These are phyloP conservation scores for Hipposideros larvatus DNA, from an alignment of 2,797 vertebrate genomes.

Conservation along the genomic window DNA sequence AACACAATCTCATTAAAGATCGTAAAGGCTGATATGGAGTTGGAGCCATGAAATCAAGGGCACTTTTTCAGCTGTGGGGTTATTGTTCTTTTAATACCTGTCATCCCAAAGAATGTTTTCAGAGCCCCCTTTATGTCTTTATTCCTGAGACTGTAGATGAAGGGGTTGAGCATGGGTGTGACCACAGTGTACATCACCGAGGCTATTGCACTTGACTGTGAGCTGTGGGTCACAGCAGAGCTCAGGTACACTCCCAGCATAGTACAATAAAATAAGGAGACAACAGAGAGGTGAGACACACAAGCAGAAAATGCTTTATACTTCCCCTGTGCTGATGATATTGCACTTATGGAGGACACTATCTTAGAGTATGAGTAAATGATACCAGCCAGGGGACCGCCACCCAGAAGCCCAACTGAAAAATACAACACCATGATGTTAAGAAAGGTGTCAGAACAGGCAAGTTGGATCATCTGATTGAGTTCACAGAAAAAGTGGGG, in stretches of 20 bases:
- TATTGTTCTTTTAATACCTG: too few species aligned
- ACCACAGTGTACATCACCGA: neutral
- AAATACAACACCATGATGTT: neutral
- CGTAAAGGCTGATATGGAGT: too few species aligned
- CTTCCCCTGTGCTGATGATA: conserved; percentile 29
- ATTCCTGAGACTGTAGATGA: too few species aligned
- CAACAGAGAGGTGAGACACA: neutral
- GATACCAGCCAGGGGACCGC: neutral
- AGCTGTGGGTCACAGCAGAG: neutral
- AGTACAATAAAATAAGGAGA: neutral
- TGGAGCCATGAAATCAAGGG: too few species aligned
- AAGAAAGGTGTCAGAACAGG: too few species aligned
- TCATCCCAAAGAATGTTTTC: neutral
- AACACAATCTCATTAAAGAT: too few species aligned
- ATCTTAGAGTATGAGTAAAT: conserved; percentile 68
- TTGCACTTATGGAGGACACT: neutral
- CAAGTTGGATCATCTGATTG: too few species aligned
- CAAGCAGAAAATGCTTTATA: neutral
- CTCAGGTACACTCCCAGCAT: neutral
- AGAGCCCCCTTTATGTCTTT: neutral
- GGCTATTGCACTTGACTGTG: neutral
- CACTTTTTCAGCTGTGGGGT: too few species aligned
- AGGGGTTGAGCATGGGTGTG: too few species aligned
- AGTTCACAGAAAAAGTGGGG: too few species aligned
- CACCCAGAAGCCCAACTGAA: neutral